phyloP scores from a whole-genome alignment of 1,140 invertebrate genomes.

The Stegodyphus mimosarum region DNA sequence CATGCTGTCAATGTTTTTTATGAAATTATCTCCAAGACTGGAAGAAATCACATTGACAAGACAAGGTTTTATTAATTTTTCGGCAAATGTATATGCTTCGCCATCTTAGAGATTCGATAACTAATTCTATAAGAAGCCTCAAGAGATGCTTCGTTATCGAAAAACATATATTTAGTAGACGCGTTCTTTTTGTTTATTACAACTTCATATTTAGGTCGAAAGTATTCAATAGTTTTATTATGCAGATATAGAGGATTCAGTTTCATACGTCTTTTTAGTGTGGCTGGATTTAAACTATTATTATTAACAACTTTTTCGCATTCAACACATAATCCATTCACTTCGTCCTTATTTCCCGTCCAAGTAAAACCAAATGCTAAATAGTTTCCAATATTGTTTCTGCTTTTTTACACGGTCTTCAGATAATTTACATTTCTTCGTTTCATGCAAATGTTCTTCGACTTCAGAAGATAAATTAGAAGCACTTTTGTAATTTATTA shows the following conservation, averaged over 20 bases:
- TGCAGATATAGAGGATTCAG: background rate
- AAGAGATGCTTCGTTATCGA: constrained; percentile 16
- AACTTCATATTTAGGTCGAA: background rate
- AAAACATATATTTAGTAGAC: background rate
- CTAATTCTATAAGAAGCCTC: constrained; percentile 24
- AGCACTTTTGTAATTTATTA: constrained; percentile 3
- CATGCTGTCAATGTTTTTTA: background rate
- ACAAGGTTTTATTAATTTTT: constrained; percentile 26
- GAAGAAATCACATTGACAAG: background rate
- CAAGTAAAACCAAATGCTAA: constrained; percentile 21
- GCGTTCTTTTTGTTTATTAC: constrained; percentile 10
- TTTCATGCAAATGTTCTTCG: constrained; percentile 5
- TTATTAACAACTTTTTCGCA: constrained; percentile 11
- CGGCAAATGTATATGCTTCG: constrained; percentile 11
- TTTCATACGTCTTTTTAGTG: background rate
- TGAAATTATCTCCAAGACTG: background rate
- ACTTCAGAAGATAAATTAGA: constrained; percentile 19
- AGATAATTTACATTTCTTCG: background rate
- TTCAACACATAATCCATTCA: constrained; percentile 14
- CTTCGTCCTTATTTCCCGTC: constrained; percentile 8
- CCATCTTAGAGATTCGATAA: constrained; percentile 3
- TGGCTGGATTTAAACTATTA: background rate
- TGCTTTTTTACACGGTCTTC: background rate
- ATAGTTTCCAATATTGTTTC: constrained; percentile 19
- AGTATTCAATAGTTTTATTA: constrained; percentile 16